phyloP scores from a whole-genome alignment of 2,113 vertebrate species.

The Panurus biarmicus region DNA sequence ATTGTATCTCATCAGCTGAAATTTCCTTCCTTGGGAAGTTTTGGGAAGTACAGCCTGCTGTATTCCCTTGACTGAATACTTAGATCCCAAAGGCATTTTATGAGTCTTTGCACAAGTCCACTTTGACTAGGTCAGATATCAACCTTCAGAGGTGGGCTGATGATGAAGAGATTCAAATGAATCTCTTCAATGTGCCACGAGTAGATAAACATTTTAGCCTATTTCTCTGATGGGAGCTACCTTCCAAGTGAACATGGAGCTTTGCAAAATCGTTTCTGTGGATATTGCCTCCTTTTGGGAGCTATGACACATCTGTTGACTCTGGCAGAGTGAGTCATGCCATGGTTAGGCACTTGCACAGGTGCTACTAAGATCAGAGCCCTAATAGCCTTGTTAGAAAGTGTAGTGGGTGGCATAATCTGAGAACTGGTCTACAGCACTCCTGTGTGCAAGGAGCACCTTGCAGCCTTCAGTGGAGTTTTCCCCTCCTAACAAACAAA shows the following conservation, averaged over 20 bases:
- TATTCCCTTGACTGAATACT: not conserved
- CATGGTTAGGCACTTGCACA: not conserved
- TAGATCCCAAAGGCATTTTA: not conserved
- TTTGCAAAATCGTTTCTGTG: not conserved
- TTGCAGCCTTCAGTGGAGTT: not conserved
- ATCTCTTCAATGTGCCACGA: not conserved
- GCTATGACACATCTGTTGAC: not conserved
- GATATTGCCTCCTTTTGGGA: not conserved
- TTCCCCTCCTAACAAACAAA: not conserved
- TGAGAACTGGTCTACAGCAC: not conserved
- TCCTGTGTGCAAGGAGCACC: not conserved
- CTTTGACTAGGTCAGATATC: not conserved
- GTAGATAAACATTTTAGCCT: not conserved
- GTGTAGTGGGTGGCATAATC: not conserved
- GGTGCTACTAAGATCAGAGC: not conserved
- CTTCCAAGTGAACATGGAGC: not conserved
- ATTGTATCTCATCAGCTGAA: not conserved
- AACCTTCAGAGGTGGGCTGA: not conserved
- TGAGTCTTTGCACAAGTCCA: not conserved
- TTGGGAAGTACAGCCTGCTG: not conserved
- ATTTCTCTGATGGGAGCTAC: not conserved
- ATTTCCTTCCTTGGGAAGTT: not conserved
- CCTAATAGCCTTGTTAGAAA: not conserved
- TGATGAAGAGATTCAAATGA: rapidly evolving
- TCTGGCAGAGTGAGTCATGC: not conserved